Evolutionary conservation across 2,113 vertebrate species (phyloP).

Genomic region (Aphyosemion australe): DNA sequence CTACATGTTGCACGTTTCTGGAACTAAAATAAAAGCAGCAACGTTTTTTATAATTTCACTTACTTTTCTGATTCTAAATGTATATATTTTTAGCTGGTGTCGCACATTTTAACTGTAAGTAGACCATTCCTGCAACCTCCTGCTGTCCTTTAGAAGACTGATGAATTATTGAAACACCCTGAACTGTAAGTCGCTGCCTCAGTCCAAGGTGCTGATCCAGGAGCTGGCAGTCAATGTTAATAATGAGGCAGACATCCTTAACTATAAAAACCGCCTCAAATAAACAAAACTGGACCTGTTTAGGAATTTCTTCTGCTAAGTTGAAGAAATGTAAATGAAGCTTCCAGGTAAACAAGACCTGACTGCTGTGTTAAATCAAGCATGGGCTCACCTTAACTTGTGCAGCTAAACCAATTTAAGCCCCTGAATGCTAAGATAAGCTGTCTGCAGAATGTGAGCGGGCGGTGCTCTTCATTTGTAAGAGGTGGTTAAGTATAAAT

Average conservation of each 20-base stretch:
- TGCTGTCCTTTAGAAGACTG: neutral
- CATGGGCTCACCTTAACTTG: neutral
- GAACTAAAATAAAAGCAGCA: too few relatives aligned
- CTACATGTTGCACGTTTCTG: too few relatives aligned
- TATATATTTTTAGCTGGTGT: neutral
- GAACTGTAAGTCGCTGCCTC: neutral
- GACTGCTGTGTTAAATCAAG: constrained; percentile 1
- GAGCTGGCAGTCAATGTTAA: neutral
- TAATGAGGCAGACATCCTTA: neutral
- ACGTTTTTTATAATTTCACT: too few relatives aligned
- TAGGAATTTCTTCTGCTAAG: neutral
- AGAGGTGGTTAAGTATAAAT: neutral
- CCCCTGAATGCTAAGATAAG: neutral
- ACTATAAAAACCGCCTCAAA: neutral
- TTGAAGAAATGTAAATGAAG: neutral
- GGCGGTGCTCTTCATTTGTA: neutral
- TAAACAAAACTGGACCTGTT: neutral
- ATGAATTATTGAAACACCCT: neutral
- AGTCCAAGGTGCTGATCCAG: neutral
- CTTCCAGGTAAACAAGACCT: neutral
- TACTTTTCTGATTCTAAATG: neutral
- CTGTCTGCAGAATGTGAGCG: neutral
- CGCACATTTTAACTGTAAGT: neutral
- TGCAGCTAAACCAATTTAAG: neutral
- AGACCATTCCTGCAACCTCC: neutral